A percentile compares a stretch with the other conserved stretches of the same genome.
phyloP scores from a whole-genome alignment of 1,140 invertebrate species.

The Drosophila jambulina region DNA sequence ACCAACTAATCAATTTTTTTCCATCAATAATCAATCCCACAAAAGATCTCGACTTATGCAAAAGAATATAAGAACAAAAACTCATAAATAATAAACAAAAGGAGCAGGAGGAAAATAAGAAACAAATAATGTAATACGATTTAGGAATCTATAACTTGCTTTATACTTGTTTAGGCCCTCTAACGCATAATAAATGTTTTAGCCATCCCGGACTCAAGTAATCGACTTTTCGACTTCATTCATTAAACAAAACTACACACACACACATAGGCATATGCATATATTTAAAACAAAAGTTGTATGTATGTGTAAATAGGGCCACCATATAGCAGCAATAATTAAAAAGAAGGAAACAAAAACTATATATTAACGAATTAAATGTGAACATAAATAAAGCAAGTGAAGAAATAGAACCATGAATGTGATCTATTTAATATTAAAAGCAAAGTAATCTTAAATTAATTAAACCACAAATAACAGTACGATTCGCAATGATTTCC shows the following conservation, averaged over 20 bases:
- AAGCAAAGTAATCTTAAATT: slow-evolving; percentile 45
- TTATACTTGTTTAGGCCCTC: slow-evolving; percentile 49
- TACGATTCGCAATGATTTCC: slow-evolving; percentile 26
- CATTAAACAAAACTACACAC: slow-evolving; percentile 31
- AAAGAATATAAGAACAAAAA: slow-evolving; percentile 23
- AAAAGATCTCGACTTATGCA: slow-evolving; percentile 59
- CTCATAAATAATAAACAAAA: slow-evolving; percentile 38
- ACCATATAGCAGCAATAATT: slow-evolving; percentile 62
- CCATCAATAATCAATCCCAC: slow-evolving; percentile 46
- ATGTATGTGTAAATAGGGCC: slow-evolving; percentile 55
- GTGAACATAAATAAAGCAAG: slow-evolving; percentile 78
- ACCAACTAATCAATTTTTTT: slow-evolving; percentile 21
- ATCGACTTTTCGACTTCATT: slow-evolving; percentile 27
- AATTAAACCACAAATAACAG: slow-evolving; percentile 19
- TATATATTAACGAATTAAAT: slow-evolving; percentile 65
- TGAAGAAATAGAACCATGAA: slow-evolving; percentile 84
- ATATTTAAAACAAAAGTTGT: slow-evolving; percentile 29
- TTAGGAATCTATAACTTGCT: slow-evolving; percentile 54
- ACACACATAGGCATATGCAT: slow-evolving; percentile 49
- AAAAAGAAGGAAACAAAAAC: slow-evolving; percentile 17
- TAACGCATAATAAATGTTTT: slow-evolving; percentile 42
- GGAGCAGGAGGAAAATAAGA: slow-evolving; percentile 1
- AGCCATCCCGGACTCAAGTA: slow-evolving; percentile 58
- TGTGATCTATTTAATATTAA: slow-evolving; percentile 84
- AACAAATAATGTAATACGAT: slow-evolving; percentile 16